Base-by-base conservation (phyloP, 2,888 invertebrate species). In the Pandemis corylana region DNA sequence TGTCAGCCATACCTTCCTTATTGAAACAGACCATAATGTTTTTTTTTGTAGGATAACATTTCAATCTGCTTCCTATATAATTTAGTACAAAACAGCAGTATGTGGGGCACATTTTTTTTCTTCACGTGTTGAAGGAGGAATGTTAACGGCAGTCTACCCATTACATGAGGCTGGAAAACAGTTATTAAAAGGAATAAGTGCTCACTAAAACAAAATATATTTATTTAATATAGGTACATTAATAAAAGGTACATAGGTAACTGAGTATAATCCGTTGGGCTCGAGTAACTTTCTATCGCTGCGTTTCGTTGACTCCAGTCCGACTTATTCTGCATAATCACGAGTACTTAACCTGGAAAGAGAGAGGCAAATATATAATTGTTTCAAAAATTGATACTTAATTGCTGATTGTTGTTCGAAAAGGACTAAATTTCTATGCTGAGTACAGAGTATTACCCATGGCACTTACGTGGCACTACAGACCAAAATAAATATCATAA, bases 241-340 rank as follows among this genome's bases (percentile, higher is more conserved):
- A 46, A 67, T 46, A 36, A n/a, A 74, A 70, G 74, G 74, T 75
- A 67, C 74, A 67, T 63, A 63, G 75, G 75, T 71, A 67, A 71
- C 75, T 71, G 67, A 46, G 62, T 63, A 72, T 56, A 63, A 15
- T 68, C 61, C 13, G 73, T 56, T 12, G 13, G 62, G 28, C 46
- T 62, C 41, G 15, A 61, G 42, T 20, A 69, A 9, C 20, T 36
- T 36, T 36, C 28, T n/a, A 10, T 44, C 67, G 59, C 20, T 53
- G 44, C 68, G 62, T 61, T 66, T 67, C 71, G 49, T 44, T 41
- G 62, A 63, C 62, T 36, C 51, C 64, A 28, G 53, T 46, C 46
- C 67, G 46, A 62, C 36, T 41, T 20, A 9, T 36, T 62, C 71
- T 67, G 62, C 36, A 28, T 44, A 53, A 53, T 62, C 41, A 66